phyloP scores from a whole-genome alignment of 2,113 vertebrate species.

The Macrotus californicus region DNA sequence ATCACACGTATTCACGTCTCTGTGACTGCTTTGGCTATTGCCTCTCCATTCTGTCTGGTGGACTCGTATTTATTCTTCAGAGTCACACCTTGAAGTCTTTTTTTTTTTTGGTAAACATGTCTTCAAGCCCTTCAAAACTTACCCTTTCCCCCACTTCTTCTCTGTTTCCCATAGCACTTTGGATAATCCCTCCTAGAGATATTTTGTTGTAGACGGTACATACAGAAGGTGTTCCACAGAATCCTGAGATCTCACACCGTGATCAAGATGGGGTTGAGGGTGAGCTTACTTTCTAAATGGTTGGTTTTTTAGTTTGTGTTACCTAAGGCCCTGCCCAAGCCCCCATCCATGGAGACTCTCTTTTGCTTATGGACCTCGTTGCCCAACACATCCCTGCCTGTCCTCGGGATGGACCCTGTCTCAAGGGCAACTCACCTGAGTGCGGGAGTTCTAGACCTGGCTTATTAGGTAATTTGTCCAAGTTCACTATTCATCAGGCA shows the following conservation, averaged over 20 bases:
- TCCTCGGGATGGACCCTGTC: neutral
- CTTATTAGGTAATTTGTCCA: neutral
- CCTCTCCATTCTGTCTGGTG: neutral
- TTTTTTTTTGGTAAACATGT: neutral
- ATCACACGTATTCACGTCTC: neutral
- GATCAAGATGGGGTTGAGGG: neutral
- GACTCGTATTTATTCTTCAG: neutral
- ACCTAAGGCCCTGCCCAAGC: neutral
- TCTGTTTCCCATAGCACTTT: neutral
- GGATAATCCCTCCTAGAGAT: neutral
- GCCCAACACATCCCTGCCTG: neutral
- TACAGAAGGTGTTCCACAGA: neutral
- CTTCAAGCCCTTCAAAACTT: neutral
- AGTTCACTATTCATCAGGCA: neutral
- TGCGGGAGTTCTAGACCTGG: neutral
- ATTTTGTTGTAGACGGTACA: neutral
- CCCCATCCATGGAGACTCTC: neutral
- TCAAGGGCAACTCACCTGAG: neutral
- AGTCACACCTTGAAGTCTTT: neutral
- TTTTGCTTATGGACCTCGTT: neutral
- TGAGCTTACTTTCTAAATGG: neutral
- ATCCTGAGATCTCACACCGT: neutral
- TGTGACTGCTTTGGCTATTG: neutral
- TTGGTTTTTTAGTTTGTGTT: neutral
- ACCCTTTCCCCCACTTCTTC: neutral